These are phyloP conservation scores for Neopelma chrysocephalum DNA, from an alignment of 2,797 vertebrate genomes.

Conservation along the genomic window DNA sequence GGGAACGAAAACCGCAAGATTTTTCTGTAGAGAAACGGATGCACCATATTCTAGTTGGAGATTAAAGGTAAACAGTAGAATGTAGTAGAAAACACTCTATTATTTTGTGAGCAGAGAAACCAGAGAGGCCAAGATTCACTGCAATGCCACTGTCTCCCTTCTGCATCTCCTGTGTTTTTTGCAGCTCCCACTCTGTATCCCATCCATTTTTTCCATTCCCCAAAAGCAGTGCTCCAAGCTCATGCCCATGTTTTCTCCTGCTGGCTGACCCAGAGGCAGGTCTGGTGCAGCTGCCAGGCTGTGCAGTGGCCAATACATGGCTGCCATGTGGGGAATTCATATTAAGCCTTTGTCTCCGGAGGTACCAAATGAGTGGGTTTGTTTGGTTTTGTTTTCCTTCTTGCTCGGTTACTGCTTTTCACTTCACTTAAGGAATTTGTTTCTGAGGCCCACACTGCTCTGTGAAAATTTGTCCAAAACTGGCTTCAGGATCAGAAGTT, in stretches of 20 bases:
- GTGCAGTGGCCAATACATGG: too few species aligned
- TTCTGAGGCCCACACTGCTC: not conserved
- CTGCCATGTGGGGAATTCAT: not conserved
- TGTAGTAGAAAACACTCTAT: not conserved
- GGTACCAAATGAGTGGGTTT: not conserved
- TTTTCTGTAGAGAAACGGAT: conserved; percentile 93
- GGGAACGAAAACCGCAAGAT: conserved; percentile 94
- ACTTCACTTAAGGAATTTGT: not conserved
- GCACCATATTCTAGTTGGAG: conserved; percentile 91
- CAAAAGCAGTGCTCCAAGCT: not conserved
- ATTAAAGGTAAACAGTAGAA: conserved; percentile 86
- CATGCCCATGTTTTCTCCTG: accelerated
- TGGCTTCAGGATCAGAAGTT: not conserved
- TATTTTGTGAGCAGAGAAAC: not conserved
- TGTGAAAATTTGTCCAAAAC: not conserved
- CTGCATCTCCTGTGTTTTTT: not conserved
- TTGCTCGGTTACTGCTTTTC: not conserved
- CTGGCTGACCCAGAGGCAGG: not conserved
- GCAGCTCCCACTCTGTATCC: not conserved
- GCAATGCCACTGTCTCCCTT: accelerated
- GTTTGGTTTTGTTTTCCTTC: not conserved
- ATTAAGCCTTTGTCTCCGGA: not conserved
- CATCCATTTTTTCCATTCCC: not conserved
- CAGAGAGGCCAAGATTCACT: not conserved
- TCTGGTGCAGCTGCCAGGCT: not conserved